Evolutionary conservation across 2,113 vertebrate genomes (phyloP).

Genomic region (Mionectes macconnelli): DNA sequence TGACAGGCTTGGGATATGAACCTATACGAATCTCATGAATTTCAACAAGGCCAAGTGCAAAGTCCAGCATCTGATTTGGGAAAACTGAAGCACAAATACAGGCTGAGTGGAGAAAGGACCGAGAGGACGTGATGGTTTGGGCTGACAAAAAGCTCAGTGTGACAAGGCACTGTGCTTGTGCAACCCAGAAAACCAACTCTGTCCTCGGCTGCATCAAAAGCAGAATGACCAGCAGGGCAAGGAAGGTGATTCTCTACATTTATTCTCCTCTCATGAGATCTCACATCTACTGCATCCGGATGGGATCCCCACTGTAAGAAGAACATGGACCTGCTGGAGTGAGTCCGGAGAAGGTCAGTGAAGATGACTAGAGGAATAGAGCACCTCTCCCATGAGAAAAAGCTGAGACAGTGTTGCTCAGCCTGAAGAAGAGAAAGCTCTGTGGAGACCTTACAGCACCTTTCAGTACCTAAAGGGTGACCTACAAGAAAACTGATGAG

Average conservation of each 20-base stretch:
- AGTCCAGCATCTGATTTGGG: neutral
- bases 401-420: neutral
- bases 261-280: neutral
- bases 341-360: neutral
- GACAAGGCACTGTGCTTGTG: neutral
- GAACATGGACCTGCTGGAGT: fast-evolving
- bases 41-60: neutral
- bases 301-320: neutral
- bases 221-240: neutral
- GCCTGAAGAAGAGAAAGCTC: neutral
- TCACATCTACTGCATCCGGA: neutral
- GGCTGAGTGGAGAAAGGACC: fast-evolving
- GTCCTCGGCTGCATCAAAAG: neutral
- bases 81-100: neutral
- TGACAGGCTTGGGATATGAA: neutral
- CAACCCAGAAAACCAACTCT: neutral
- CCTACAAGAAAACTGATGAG: neutral
- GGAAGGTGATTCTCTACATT: neutral
- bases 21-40: neutral
- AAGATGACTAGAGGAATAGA: neutral
- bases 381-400: neutral
- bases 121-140: neutral
- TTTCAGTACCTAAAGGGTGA: neutral
- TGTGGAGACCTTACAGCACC: neutral
- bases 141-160: neutral